These are phyloP conservation scores for Ips nitidus DNA, from an alignment of 1,140 invertebrate genomes.

Conservation along the genomic window DNA sequence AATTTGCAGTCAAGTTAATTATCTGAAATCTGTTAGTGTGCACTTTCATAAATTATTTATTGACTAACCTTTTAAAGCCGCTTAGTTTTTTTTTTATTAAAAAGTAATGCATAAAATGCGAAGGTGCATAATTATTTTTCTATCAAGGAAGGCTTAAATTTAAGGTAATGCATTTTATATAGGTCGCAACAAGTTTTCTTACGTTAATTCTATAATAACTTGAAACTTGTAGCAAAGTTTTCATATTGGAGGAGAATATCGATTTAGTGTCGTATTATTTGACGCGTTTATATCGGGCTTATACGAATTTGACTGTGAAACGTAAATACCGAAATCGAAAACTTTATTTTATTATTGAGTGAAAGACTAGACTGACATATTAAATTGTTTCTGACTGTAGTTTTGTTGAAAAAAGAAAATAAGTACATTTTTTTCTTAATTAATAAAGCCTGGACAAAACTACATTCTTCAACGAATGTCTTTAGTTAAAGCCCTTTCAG, in stretches of 20 bases:
- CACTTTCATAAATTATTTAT: not conserved
- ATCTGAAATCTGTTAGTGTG: not conserved
- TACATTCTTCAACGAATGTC: no score
- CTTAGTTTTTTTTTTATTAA: not conserved
- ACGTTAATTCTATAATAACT: constrained; percentile 7
- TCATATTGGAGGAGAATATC: constrained; percentile 16
- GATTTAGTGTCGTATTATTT: constrained; percentile 26
- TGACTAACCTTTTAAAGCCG: not conserved
- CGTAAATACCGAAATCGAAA: constrained; percentile 16
- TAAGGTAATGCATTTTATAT: not conserved
- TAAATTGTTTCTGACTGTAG: no score
- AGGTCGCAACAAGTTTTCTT: not conserved
- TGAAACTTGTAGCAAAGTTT: constrained; percentile 1
- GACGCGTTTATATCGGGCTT: constrained; percentile 16
- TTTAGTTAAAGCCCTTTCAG: no score
- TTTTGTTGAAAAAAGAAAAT: no score
- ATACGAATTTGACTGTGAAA: constrained; percentile 15
- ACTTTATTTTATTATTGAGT: constrained; percentile 3
- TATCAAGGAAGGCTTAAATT: not conserved
- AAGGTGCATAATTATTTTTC: not conserved
- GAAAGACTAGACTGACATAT: no score
- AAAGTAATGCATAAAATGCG: no score
- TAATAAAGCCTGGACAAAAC: no score
- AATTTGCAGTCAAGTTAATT: no score
- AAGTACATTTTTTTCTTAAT: no score